A percentile compares a stretch with the other conserved stretches of the same genome.
These are phyloP conservation scores for Clarias platycephalus DNA, from an alignment of 2,797 vertebrate genomes.

Conservation along the genomic window DNA sequence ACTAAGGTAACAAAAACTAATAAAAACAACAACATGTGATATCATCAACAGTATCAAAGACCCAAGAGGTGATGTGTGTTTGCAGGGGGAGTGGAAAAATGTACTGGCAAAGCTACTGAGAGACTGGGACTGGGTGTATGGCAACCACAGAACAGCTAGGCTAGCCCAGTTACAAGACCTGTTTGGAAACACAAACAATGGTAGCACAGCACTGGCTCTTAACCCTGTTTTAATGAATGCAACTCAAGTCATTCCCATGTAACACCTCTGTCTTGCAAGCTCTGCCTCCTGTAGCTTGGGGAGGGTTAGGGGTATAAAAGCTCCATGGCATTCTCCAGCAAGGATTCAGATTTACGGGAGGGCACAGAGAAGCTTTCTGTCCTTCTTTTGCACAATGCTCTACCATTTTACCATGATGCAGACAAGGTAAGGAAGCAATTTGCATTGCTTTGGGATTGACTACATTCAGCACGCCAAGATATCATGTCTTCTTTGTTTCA, in stretches of 20 bases:
- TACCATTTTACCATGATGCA: conserved; percentile 49
- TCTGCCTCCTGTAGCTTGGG: conserved; percentile 44
- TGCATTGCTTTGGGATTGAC: neutral
- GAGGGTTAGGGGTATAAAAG: conserved; percentile 59
- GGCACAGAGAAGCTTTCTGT: conserved; percentile 41
- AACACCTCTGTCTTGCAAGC: conserved; percentile 50
- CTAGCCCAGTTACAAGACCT: conserved; percentile 44
- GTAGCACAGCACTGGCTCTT: conserved; percentile 44
- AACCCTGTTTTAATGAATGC: conserved; percentile 62
- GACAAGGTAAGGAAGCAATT: conserved; percentile 55
- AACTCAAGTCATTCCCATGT: conserved; percentile 51
- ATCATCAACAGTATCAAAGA: conserved; percentile 6
- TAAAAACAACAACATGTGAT: conserved; percentile 18
- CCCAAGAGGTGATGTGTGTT: neutral
- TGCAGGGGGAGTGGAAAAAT: neutral
- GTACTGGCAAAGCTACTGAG: neutral
- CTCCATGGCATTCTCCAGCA: conserved; percentile 38
- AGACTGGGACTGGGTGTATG: neutral
- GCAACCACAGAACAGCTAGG: neutral
- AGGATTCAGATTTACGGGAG: conserved; percentile 55
- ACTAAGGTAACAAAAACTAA: conserved; percentile 1
- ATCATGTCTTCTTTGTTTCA: neutral
- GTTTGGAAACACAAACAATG: conserved; percentile 58
- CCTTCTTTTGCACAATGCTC: conserved; percentile 10
- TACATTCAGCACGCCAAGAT: neutral